Percentiles rank a stretch among this genome's conserved stretches.
These are phyloP conservation scores for Coreoperca whiteheadi DNA, from an alignment of 2,113 vertebrate genomes.

Conservation along the genomic window DNA sequence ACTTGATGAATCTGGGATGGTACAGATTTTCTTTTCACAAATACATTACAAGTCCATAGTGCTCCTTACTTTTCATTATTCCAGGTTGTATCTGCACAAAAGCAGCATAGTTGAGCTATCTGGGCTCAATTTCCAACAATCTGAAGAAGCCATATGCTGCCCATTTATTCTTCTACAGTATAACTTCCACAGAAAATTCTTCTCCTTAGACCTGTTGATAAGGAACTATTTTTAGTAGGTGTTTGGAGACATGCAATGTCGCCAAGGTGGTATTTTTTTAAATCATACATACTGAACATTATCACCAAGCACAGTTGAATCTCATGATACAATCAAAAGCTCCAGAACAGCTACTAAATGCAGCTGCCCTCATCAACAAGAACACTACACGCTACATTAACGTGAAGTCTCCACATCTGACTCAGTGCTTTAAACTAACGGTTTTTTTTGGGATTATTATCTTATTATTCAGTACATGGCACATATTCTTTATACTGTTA, in stretches of 20 bases:
- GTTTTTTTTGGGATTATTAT: too few relatives aligned
- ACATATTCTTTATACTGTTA: too few relatives aligned
- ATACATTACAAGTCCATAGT: background rate
- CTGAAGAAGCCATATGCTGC: background rate
- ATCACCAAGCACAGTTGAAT: background rate
- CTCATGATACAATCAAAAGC: background rate
- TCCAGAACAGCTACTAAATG: background rate
- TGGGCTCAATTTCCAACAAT: background rate
- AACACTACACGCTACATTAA: too few relatives aligned
- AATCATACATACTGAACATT: background rate
- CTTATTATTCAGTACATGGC: too few relatives aligned
- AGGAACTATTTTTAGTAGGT: background rate
- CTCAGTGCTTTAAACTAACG: too few relatives aligned
- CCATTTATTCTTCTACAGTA: background rate
- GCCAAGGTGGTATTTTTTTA: background rate
- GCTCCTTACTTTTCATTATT: background rate
- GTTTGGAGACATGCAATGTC: background rate
- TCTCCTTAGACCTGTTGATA: background rate
- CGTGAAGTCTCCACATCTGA: too few relatives aligned
- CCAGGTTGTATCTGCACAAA: background rate
- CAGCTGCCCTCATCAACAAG: too few relatives aligned
- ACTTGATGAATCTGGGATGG: background rate
- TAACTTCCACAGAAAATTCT: background rate
- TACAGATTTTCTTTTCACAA: background rate
- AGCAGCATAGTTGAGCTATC: background rate